Conservation (phyloP, 2,113 vertebrate species). For the Pica pica region DNA sequence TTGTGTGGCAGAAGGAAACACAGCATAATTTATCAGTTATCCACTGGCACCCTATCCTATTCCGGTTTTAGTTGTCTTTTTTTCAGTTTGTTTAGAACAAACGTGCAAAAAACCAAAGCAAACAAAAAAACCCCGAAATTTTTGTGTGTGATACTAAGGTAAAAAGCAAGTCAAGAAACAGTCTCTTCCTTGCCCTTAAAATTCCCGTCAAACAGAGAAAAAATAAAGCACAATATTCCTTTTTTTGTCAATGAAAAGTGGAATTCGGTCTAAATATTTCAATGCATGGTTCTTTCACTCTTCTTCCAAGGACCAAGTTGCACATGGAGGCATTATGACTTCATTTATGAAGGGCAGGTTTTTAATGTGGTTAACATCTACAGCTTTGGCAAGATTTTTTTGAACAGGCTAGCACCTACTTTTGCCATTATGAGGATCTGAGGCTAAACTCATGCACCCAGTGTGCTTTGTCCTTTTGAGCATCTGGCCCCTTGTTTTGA, state of each 20-base stretch:
- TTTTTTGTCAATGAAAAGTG: background rate
- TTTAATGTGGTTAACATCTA: background rate
- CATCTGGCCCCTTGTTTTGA: conserved; percentile 31
- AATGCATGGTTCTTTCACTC: background rate
- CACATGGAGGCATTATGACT: background rate
- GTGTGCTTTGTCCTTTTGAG: conserved; percentile 1
- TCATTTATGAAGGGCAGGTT: background rate
- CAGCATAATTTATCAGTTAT: conserved; percentile 8
- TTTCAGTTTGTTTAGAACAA: background rate
- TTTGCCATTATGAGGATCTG: background rate
- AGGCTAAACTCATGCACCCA: background rate
- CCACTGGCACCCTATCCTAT: background rate
- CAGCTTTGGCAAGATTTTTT: background rate
- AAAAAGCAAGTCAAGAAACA: background rate
- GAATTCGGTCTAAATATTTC: background rate
- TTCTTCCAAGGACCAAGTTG: background rate
- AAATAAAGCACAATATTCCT: background rate
- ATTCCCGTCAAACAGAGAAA: background rate
- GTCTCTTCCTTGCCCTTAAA: background rate
- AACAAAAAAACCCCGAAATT: background rate
- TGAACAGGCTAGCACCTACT: background rate
- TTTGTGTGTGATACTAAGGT: background rate
- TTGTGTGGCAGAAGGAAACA: background rate
- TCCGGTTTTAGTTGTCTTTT: background rate
- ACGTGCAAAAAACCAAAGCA: background rate